These are phyloP conservation scores for Mionectes macconnelli DNA, from an alignment of 2,113 vertebrate genomes.

Conservation along the genomic window DNA sequence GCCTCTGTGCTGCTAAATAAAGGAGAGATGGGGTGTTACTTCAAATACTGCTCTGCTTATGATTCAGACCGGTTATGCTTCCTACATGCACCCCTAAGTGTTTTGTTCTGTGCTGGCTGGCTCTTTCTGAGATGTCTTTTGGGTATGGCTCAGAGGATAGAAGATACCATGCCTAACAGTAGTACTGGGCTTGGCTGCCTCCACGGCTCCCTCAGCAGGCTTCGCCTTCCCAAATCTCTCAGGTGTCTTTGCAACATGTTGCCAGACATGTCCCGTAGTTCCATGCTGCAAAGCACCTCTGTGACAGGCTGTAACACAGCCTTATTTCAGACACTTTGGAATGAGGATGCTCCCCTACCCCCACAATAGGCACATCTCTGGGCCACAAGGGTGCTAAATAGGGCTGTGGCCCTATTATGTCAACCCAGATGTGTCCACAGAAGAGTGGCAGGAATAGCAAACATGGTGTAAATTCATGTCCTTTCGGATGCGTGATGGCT, in stretches of 20 bases:
- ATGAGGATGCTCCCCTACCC: neutral
- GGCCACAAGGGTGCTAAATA: neutral
- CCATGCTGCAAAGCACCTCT: neutral
- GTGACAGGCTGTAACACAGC: neutral
- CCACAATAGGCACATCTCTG: neutral
- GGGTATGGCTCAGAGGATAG: neutral
- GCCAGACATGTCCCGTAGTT: neutral
- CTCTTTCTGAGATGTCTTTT: neutral
- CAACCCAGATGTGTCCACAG: neutral
- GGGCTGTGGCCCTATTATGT: neutral
- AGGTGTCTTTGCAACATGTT: fast-evolving
- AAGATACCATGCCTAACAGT: neutral
- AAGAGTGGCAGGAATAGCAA: neutral
- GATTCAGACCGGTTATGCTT: neutral
- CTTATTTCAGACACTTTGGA: neutral
- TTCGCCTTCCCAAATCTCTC: neutral
- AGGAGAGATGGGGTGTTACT: neutral
- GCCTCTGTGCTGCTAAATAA: neutral
- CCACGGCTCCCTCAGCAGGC: neutral
- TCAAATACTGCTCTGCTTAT: neutral
- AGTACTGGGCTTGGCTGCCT: neutral
- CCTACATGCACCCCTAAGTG: neutral
- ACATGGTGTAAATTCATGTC: neutral
- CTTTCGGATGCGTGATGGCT: neutral
- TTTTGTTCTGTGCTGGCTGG: neutral